Conservation (phyloP, 2,888 invertebrate genomes). For the Xylota segnis region DNA sequence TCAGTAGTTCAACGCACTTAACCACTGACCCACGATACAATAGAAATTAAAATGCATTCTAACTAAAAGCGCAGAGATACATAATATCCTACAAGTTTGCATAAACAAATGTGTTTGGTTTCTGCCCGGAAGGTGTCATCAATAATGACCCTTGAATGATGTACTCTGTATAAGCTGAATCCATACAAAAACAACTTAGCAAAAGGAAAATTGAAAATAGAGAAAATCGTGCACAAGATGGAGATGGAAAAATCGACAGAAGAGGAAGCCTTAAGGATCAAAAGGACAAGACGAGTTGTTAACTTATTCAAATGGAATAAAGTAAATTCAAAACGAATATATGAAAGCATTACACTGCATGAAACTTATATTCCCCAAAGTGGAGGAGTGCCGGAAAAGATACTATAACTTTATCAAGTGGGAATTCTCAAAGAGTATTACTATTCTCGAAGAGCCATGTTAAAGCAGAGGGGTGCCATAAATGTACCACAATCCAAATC, state of each 20-base stretch:
- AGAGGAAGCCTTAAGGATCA: background rate
- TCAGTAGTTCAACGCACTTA: no score
- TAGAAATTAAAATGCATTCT: no score
- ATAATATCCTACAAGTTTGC: no score
- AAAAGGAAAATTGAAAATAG: background rate
- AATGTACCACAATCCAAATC: background rate
- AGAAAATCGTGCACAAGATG: background rate
- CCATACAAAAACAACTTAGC: background rate
- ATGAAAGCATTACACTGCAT: background rate
- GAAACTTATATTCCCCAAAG: constrained; percentile 4
- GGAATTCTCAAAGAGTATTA: background rate
- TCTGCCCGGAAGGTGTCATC: background rate
- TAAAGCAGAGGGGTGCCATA: background rate
- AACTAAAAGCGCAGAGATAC: no score
- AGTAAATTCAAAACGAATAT: background rate
- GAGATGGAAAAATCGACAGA: background rate
- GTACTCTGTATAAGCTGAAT: background rate
- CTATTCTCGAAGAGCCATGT: background rate
- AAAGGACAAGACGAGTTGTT: background rate
- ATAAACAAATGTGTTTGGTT: no score
- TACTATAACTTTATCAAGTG: background rate
- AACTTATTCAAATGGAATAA: background rate
- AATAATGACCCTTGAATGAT: background rate
- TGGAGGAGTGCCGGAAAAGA: background rate
- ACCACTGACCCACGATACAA: no score